Conservation (phyloP, 1,140 invertebrate genomes). For the Macrosteles quadrilineatus region DNA sequence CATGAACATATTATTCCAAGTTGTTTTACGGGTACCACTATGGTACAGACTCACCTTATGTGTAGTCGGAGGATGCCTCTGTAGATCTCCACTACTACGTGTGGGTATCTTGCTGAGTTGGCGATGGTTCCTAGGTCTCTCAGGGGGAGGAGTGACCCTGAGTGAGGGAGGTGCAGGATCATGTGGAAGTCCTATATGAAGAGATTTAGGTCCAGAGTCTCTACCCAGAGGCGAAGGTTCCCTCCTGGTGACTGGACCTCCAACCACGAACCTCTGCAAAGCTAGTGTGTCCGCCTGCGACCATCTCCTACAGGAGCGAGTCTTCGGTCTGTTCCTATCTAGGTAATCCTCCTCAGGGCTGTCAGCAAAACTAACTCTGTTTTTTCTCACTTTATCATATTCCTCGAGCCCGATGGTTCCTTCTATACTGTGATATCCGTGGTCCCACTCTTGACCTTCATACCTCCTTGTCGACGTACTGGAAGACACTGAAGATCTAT, state of each 20-base stretch:
- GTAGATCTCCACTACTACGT: constrained; percentile 50
- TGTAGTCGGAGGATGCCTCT: constrained; percentile 47
- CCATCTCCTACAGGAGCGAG: constrained; percentile 43
- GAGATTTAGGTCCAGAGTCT: constrained; percentile 32
- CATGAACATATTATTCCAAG: too few relatives aligned
- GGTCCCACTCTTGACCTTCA: constrained; percentile 36
- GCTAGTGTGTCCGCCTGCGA: constrained; percentile 39
- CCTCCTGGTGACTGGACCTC: constrained; percentile 9
- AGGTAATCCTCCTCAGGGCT: not conserved
- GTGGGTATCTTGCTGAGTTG: not conserved
- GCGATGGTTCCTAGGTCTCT: constrained; percentile 51
- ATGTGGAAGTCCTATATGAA: constrained; percentile 5
- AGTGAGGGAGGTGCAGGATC: constrained; percentile 32
- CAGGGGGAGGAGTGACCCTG: constrained; percentile 39
- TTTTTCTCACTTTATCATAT: constrained; percentile 21
- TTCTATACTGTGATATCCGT: constrained; percentile 43
- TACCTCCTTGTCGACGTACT: constrained; percentile 3
- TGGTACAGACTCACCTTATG: constrained; percentile 39
- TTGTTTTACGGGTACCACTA: too few relatives aligned
- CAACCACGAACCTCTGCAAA: constrained; percentile 32
- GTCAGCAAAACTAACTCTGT: constrained; percentile 11
- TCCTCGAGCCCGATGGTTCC: constrained; percentile 9
- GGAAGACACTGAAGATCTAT: constrained; percentile 14
- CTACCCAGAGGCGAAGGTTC: constrained; percentile 45
- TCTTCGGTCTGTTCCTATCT: constrained; percentile 40